Evolutionary conservation across 2,113 vertebrate genomes (phyloP).

Genomic region (Sterrhoptilus dennistouni): DNA sequence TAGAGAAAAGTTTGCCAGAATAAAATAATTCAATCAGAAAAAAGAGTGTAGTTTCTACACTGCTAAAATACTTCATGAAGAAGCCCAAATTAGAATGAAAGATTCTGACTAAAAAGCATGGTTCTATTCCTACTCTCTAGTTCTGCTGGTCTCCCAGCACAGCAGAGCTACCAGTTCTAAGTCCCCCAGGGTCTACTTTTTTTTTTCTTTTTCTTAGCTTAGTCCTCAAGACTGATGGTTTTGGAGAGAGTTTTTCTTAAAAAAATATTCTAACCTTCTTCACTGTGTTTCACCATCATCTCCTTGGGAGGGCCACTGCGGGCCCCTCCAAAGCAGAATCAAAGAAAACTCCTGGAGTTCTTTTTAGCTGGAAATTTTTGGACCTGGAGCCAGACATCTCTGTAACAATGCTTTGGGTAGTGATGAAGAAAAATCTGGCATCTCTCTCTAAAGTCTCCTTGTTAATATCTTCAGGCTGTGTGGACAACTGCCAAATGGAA

Average conservation of each 20-base stretch:
- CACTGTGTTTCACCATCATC: conserved; percentile 35
- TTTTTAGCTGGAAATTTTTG: conserved; percentile 61
- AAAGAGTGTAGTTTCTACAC: not conserved
- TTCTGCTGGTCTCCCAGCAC: not conserved
- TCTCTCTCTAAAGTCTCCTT: not conserved
- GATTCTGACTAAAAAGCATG: not conserved
- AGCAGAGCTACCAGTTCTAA: conserved; percentile 9
- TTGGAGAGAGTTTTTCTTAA: not conserved
- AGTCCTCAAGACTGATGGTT: conserved; percentile 10
- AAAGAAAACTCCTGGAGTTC: conserved; percentile 65
- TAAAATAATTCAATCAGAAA: not conserved
- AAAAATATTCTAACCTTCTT: conserved; percentile 29
- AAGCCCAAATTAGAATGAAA: not conserved
- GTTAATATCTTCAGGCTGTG: conserved; percentile 63
- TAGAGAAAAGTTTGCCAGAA: not conserved
- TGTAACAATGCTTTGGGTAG: conserved; percentile 32
- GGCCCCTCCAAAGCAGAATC: conserved; percentile 49
- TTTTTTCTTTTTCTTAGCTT: not conserved
- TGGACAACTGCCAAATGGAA: conserved; percentile 57
- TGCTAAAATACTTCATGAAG: not conserved
- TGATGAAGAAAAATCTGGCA: conserved; percentile 37
- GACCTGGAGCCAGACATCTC: conserved; percentile 43
- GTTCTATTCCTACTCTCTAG: not conserved
- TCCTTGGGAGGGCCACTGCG: conserved; percentile 47
- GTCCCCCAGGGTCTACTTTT: not conserved